Conservation (phyloP, 2,888 invertebrate genomes). For the Epinotia bilunana region DNA sequence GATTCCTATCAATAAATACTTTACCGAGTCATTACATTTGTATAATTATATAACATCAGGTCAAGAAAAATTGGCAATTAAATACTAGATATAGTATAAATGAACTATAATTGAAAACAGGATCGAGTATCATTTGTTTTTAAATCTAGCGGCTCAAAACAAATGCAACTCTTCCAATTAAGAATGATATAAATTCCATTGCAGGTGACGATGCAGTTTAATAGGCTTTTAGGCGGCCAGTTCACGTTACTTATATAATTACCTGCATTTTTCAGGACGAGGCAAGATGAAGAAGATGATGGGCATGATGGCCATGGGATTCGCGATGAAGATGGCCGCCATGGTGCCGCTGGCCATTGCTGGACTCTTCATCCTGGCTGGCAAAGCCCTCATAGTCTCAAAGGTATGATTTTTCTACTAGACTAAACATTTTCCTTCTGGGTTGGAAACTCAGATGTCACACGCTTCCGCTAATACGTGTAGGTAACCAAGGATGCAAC, state of each 20-base stretch:
- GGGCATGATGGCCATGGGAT: constrained; percentile 96
- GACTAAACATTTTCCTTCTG: no score
- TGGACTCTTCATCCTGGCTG: constrained; percentile 91
- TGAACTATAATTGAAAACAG: no score
- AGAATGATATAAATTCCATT: no score
- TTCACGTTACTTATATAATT: constrained; percentile 7
- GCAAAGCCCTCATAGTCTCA: constrained; percentile 92
- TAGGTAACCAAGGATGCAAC: background rate
- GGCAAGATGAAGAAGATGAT: constrained; percentile 96
- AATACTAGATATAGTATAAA: no score
- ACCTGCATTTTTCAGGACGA: constrained; percentile 84
- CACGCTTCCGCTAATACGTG: background rate
- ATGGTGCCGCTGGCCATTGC: constrained; percentile 92
- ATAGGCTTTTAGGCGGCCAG: no score
- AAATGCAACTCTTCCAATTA: no score
- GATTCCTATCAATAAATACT: background rate
- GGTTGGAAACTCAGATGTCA: no score
- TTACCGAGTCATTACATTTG: background rate
- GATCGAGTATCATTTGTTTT: no score
- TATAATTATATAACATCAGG: background rate
- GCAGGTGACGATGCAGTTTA: no score
- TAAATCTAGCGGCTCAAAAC: no score
- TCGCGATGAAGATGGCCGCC: constrained; percentile 93
- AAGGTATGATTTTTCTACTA: constrained; percentile 69
- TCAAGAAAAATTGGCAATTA: no score